Evolutionary conservation across 1,140 invertebrate species (phyloP), one percentile per base, ranked within the genome.

Genomic region (Nasonia vitripennis): DNA sequence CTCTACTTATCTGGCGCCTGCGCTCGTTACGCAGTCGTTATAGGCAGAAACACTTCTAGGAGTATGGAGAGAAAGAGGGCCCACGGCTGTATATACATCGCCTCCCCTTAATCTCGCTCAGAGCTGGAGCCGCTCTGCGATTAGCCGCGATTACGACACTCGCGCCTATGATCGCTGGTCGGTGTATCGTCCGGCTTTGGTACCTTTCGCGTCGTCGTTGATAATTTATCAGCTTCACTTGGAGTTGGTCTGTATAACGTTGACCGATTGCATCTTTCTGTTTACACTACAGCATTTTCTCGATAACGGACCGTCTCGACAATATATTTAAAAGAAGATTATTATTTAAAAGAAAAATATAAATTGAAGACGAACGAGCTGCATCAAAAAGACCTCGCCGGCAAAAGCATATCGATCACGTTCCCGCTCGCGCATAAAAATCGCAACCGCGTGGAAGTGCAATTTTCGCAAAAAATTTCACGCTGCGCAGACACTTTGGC

Each of bases 1-100:
- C 80, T 91, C 88, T 90, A 92, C 86, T 92, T 91, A 91, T 88
- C 86, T 89, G 90, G 89, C 90, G 91, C 90, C 89, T 89, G 23
- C 41, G 51, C 87, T 90, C 87, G 87, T 90, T 89, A 87, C 86
- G 45, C 67, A 48, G 75, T 84, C 55, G 74, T 84, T 85, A 45
- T 45, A 81, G 67, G 45, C 34, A 31, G 74, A 85, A 85, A 48
- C 70, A 70, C 78, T 74, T 85, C 51, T 68, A 78, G 51, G 55
- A 51, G 51, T 62, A 5, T 62, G 1, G 34, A 37, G 34, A n/a
- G n/a, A 7, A 7, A n/a, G 55, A 62, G 55, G 17, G 20, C 17
- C 55, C 20, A 5, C 55, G 20, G 55, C 55, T 12, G 48, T 62
- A 48, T 83, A 48, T 75, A 48, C 41, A 34, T 20, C 74, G 82